A percentile compares a stretch with the other conserved stretches of the same genome.
Evolutionary conservation across 2,113 vertebrate genomes (phyloP).

Genomic region (Rhabdornis inornatus): DNA sequence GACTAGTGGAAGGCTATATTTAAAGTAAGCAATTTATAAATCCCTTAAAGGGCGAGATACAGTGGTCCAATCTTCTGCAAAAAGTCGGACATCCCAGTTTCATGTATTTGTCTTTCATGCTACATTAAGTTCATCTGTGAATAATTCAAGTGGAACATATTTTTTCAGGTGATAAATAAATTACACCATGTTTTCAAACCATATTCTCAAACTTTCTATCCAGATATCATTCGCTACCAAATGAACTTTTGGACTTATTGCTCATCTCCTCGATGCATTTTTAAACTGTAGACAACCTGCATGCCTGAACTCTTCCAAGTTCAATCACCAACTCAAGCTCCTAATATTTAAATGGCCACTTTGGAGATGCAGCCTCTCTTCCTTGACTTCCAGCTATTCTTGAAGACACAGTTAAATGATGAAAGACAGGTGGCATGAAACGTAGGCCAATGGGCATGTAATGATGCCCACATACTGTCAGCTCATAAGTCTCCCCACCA

Average conservation of each 20-base stretch:
- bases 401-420: not conserved
- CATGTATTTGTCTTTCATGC: not conserved
- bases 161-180: not conserved
- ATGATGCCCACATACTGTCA: not conserved
- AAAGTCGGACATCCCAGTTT: not conserved
- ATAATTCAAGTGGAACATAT: not conserved
- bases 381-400: not conserved
- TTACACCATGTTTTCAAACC: not conserved
- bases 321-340: not conserved
- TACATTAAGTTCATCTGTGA: not conserved
- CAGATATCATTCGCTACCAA: not conserved
- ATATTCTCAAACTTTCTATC: not conserved
- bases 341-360: not conserved
- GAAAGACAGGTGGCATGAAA: not conserved
- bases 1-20: not conserved
- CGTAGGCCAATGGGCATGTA: rapidly evolving
- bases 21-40: not conserved
- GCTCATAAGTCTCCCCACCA: not conserved
- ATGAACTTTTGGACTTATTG: not conserved
- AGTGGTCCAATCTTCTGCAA: not conserved
- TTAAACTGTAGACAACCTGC: not conserved
- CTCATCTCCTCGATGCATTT: not conserved
- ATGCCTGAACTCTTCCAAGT: not conserved
- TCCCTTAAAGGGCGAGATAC: not conserved
- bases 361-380: not conserved